phyloP scores from a whole-genome alignment of 2,113 vertebrate species.

The Crotalus horridus region DNA sequence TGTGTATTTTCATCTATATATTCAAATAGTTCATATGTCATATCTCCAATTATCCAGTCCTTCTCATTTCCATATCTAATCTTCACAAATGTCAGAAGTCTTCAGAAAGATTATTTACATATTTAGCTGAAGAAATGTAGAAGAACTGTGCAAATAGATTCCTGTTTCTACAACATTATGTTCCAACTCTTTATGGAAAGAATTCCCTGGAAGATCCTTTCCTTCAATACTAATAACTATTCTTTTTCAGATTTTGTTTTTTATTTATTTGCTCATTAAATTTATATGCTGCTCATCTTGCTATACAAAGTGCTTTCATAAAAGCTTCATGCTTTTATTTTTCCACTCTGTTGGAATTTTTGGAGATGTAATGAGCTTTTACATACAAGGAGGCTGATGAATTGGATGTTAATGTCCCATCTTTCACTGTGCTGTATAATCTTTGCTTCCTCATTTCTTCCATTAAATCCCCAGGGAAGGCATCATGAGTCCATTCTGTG shows the following conservation, averaged over 20 bases:
- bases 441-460: neutral
- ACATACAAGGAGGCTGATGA: neutral
- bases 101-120: neutral
- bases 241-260: neutral
- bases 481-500: neutral
- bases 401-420: neutral
- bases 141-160: neutral
- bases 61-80: neutral
- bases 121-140: neutral
- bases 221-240: neutral
- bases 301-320: neutral
- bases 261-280: neutral
- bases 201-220: neutral
- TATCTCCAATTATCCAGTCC: neutral
- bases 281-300: neutral
- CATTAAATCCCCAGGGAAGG: neutral
- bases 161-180: neutral
- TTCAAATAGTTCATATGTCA: neutral
- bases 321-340: neutral
- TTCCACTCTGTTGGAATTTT: neutral
- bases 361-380: neutral
- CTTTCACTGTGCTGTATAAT: neutral
- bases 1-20: neutral
- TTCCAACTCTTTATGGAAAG: neutral
- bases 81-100: neutral